These are phyloP conservation scores for Galemys pyrenaicus DNA, from an alignment of 2,113 vertebrate species.

Conservation along the genomic window DNA sequence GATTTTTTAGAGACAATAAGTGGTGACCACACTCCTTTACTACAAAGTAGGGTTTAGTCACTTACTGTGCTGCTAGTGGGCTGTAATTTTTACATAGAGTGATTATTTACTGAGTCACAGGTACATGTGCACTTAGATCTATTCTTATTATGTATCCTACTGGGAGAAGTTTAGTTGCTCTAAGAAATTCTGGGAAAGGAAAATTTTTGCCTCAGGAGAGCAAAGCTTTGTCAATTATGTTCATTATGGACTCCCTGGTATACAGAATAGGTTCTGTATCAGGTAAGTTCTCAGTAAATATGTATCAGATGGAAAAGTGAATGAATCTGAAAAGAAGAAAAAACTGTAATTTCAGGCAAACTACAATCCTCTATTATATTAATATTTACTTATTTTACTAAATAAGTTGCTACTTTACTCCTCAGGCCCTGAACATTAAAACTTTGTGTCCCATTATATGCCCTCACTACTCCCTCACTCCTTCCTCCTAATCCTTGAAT, in stretches of 20 bases:
- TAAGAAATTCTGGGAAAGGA: neutral
- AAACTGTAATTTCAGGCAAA: too few relatives aligned
- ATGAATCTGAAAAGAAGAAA: neutral
- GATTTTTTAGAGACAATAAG: neutral
- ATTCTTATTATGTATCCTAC: neutral
- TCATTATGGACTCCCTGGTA: neutral
- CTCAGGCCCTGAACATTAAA: neutral
- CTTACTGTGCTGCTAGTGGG: neutral
- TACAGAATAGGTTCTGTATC: neutral
- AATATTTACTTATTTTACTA: too few relatives aligned
- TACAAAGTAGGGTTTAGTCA: neutral
- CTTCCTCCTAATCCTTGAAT: neutral
- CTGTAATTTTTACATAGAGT: neutral
- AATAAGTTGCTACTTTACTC: accelerated
- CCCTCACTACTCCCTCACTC: neutral
- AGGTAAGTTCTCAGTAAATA: neutral
- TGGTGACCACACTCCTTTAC: neutral
- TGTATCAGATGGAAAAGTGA: neutral
- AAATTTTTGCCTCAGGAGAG: neutral
- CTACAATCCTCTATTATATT: too few relatives aligned
- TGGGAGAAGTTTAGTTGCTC: neutral
- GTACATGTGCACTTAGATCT: neutral
- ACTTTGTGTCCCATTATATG: neutral
- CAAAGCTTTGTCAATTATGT: neutral
- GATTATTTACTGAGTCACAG: conserved; percentile 16